A percentile compares a stretch with the other conserved stretches of the same genome.
Conservation (phyloP, 2,888 invertebrate genomes). For the Dryobota labecula region DNA sequence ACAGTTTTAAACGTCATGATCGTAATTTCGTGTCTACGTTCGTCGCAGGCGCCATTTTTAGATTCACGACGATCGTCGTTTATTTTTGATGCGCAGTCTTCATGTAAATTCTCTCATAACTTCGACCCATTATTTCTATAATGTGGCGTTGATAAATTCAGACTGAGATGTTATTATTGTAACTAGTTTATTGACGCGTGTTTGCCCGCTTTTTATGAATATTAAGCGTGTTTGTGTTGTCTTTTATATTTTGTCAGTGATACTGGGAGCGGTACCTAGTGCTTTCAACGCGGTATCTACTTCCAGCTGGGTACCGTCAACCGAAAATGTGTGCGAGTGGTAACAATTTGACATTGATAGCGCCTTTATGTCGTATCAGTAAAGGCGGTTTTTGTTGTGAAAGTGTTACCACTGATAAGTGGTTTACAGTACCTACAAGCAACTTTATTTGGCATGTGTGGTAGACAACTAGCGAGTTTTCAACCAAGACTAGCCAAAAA, state of each 20-base stretch:
- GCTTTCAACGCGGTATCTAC: not conserved
- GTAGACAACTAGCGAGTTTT: not conserved
- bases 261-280: not conserved
- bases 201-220: not conserved
- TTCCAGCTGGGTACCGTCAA: not conserved
- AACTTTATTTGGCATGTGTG: not conserved
- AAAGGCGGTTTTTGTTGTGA: too few species aligned
- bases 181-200: not conserved
- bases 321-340: not conserved
- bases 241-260: not conserved
- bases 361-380: not conserved
- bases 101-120: slow-evolving; percentile 53
- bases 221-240: not conserved
- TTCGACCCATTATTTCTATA: slow-evolving; percentile 44
- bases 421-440: not conserved
- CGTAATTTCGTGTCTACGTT: slow-evolving; percentile 42
- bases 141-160: slow-evolving; percentile 43
- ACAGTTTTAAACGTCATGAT: slow-evolving; percentile 39
- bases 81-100: slow-evolving; percentile 56
- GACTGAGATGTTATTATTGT: slow-evolving; percentile 3
- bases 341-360: not conserved
- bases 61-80: slow-evolving; percentile 44
- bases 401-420: not conserved
- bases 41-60: slow-evolving; percentile 58
- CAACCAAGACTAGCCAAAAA: not conserved